Conservation (phyloP, 2,113 vertebrate genomes). For the Crotalus viridis region DNA sequence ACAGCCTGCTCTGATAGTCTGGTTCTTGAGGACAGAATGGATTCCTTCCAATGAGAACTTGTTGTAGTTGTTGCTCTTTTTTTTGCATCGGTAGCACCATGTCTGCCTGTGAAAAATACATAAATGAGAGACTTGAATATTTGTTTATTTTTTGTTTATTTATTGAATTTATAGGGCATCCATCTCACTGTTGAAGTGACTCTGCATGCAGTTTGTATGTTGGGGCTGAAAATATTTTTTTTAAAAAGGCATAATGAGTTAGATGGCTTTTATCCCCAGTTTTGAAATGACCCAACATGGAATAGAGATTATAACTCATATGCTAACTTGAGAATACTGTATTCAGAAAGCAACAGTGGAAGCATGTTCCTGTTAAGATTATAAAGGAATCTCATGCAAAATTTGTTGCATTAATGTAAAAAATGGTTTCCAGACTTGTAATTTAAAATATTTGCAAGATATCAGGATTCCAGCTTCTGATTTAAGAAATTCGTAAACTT, state of each 20-base stretch:
- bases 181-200: neutral
- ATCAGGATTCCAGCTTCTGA: neutral
- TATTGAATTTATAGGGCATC: neutral
- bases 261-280: neutral
- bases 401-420: neutral
- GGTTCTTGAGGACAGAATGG: neutral
- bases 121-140: neutral
- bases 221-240: neutral
- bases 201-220: neutral
- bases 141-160: neutral
- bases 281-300: neutral
- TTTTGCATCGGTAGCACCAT: neutral
- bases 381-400: neutral
- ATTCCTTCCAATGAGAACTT: neutral
- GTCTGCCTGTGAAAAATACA: slow-evolving; percentile 26
- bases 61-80: neutral
- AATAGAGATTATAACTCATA: neutral
- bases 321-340: neutral
- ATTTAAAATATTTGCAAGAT: neutral
- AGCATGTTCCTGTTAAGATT: neutral
- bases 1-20: neutral
- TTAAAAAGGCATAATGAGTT: neutral
- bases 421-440: neutral
- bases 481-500: neutral
- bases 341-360: neutral